Conservation (phyloP, 2,888 invertebrate genomes). For the Caenorhabditis sp. region DNA sequence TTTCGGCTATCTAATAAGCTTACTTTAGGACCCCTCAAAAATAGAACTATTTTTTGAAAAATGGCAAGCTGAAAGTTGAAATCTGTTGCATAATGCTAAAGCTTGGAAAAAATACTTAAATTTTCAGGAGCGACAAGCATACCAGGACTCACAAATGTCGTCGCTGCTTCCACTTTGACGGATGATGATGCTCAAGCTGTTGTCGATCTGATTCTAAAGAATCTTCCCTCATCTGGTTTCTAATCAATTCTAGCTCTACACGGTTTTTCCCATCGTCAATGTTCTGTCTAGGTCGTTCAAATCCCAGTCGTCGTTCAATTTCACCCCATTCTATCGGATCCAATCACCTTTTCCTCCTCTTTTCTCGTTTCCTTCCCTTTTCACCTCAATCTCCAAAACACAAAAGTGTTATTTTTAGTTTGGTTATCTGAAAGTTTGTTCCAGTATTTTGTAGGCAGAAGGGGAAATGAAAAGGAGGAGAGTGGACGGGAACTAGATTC, state of each 20-base stretch:
- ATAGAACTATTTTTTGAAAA: not conserved
- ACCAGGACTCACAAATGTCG: conserved; percentile 12
- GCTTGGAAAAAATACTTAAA: no score
- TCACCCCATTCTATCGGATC: not conserved
- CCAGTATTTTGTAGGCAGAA: not conserved
- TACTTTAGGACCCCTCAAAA: not conserved
- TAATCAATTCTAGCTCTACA: not conserved
- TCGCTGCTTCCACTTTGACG: not conserved
- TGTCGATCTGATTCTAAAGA: conserved; percentile 15
- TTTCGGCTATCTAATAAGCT: no score
- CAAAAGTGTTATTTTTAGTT: not conserved
- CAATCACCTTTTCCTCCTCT: not conserved
- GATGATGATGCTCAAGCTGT: conserved; percentile 12
- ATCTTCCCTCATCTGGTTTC: not conserved
- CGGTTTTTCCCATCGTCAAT: conserved; percentile 2
- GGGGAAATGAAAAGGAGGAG: not conserved
- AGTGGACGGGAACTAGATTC: conserved; percentile 2
- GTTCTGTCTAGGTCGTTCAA: not conserved
- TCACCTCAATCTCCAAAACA: not conserved
- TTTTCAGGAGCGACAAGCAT: conserved; percentile 26
- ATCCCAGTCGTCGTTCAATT: not conserved
- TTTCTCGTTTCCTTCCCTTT: not conserved
- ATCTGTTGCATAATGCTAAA: no score
- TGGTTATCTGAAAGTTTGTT: not conserved
- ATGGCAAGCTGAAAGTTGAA: no score